Evolutionary conservation across 2,888 invertebrate genomes (phyloP), one percentile per base, ranked within the genome.

Genomic region (Ctena decussata): DNA sequence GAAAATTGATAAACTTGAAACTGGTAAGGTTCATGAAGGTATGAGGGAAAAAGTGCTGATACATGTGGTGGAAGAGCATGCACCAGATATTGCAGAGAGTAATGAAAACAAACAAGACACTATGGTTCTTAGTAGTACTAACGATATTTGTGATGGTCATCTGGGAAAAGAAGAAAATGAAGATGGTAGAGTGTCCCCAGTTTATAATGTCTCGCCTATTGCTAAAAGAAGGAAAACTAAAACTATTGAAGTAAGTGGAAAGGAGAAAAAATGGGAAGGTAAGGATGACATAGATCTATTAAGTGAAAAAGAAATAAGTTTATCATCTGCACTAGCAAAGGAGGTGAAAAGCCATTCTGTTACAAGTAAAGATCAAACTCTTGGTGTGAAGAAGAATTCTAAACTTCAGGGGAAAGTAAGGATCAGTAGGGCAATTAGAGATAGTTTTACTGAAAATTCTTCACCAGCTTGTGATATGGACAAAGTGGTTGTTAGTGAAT

Each of bases 171-270:
- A n/a, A 21, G 12, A 8, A n/a, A 53, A 53, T 53, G 53, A 65
- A 1, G 30, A 65, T 18, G 65, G 35, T 35, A 85, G 83, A 74
- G 27, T 21, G 30, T 89, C 89, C 8, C 89, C 89, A 46, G 81
- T 81, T 0, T 85, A 81, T 46, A n/a, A 70, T 21, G 69, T 39
- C 1, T 77, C 77, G 21, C 82, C 82, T 44, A 24, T 53, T 5
- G 2, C 72, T 35, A 78, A 78, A 53, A 57, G 77, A 21, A 41
- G 41, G 57, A 78, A 57, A 72, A 24, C 30, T 15, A 30, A 72
- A 27, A 53, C 74, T 72, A 27, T 75, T 75, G 39, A 79, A 75
- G 32, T 27, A 21, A 6, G 6, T 21, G 32, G 32, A 8, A 69
- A 69, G 32, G 24, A 27, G 32, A 11, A 6, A 32, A 21, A 69